Conservation (phyloP, 2,888 invertebrate species). For the Drosophila mettleri region DNA sequence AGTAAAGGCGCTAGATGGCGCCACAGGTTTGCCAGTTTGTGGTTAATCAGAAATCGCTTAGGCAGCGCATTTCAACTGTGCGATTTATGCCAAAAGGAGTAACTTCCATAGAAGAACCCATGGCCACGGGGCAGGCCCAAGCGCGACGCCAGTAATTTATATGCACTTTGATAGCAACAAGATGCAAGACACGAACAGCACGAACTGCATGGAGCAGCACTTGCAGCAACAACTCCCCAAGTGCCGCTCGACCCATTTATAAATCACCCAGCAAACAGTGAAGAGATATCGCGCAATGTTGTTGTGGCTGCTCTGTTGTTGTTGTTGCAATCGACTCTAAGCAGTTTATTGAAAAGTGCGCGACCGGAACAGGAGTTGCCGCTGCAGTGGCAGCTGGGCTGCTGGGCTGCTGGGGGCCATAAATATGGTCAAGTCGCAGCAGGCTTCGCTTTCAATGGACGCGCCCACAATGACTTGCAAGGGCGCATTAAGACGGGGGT, state of each 20-base stretch:
- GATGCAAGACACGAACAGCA: constrained; percentile 62
- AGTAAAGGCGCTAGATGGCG: constrained; percentile 5
- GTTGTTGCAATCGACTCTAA: constrained; percentile 62
- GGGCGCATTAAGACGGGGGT: constrained; percentile 5
- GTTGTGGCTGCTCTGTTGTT: constrained; percentile 20
- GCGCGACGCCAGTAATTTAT: constrained; percentile 66
- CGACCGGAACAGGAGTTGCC: constrained; percentile 2
- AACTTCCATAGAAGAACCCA: constrained; percentile 11
- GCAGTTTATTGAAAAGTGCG: constrained; percentile 78
- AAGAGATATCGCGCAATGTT: constrained; percentile 42
- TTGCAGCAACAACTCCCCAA: constrained; percentile 16
- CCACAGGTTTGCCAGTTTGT: constrained; percentile 39
- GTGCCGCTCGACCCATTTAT: constrained; percentile 50
- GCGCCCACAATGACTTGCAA: constrained; percentile 51
- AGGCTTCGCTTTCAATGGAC: constrained; percentile 48
- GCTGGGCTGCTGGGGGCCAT: constrained; percentile 17
- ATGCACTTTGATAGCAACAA: constrained; percentile 78
- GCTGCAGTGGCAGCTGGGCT: background rate
- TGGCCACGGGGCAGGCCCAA: background rate
- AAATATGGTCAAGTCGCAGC: constrained; percentile 56
- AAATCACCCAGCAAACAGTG: constrained; percentile 61
- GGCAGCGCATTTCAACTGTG: constrained; percentile 30
- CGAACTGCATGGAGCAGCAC: constrained; percentile 19
- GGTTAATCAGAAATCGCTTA: constrained; percentile 75
- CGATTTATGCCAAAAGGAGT: constrained; percentile 56